A percentile compares a stretch with the other conserved stretches of the same genome.
Conservation (phyloP, 2,113 vertebrate genomes). For the Serinus canaria region DNA sequence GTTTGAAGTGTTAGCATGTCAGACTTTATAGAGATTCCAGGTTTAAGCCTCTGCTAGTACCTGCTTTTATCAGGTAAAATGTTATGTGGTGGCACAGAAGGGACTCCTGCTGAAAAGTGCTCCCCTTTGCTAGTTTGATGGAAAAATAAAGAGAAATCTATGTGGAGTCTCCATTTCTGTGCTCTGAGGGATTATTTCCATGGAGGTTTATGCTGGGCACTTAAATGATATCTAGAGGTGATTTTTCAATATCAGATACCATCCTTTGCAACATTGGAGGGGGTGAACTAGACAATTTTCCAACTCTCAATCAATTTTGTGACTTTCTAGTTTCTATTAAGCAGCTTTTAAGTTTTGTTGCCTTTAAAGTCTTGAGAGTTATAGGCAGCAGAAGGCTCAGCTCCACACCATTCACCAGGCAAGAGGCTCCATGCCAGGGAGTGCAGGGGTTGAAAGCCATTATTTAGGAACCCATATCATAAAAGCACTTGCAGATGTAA, state of each 20-base stretch:
- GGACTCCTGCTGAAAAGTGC: neutral
- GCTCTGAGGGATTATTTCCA: neutral
- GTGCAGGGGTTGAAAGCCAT: neutral
- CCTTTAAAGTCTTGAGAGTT: neutral
- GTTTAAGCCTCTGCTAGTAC: neutral
- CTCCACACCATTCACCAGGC: neutral
- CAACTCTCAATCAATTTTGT: neutral
- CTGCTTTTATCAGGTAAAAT: slow-evolving; percentile 22
- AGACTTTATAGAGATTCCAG: neutral
- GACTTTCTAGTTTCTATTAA: neutral
- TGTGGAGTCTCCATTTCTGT: neutral
- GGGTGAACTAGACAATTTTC: neutral
- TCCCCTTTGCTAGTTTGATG: neutral
- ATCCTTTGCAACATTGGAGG: neutral
- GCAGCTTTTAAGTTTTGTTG: neutral
- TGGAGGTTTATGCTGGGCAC: neutral
- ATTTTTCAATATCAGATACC: neutral
- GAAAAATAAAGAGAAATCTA: neutral
- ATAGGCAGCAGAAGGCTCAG: neutral
- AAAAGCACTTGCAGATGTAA: neutral
- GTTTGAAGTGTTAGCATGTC: slow-evolving; percentile 34
- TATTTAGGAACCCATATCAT: neutral
- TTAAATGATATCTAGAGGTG: neutral
- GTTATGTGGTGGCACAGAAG: neutral
- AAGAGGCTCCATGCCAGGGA: neutral